phyloP scores from a whole-genome alignment of 1,140 invertebrate species.

The Lordiphosa mommai region DNA sequence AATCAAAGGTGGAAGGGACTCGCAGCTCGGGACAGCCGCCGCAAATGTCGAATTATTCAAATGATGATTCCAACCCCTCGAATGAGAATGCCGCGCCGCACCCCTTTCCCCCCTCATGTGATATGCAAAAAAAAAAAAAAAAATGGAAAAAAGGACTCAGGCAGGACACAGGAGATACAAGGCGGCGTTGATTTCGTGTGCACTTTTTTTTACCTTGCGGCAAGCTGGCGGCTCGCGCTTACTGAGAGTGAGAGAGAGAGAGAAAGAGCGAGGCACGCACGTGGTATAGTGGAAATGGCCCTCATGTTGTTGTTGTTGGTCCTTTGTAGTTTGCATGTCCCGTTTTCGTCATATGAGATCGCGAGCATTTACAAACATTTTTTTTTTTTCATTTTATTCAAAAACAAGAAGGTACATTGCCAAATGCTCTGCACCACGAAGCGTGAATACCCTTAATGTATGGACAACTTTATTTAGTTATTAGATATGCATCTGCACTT shows the following conservation, averaged over 20 bases:
- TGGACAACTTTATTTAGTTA: too few species aligned
- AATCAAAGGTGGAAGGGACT: slow-evolving; percentile 41
- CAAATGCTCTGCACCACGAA: neutral
- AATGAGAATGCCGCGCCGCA: slow-evolving; percentile 4
- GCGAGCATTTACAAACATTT: slow-evolving; percentile 57
- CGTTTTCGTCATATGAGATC: slow-evolving; percentile 75
- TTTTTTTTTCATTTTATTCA: slow-evolving; percentile 63
- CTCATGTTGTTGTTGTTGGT: slow-evolving; percentile 48
- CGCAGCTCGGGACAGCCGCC: slow-evolving; percentile 25
- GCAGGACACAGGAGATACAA: slow-evolving; percentile 55
- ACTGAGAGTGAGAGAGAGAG: neutral
- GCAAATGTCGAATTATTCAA: slow-evolving; percentile 76
- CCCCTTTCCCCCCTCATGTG: slow-evolving; percentile 30
- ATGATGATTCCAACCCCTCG: slow-evolving; percentile 71
- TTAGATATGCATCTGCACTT: too few species aligned
- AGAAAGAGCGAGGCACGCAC: neutral
- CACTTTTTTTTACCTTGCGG: slow-evolving; percentile 70
- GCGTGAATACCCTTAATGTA: neutral
- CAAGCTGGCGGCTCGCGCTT: slow-evolving; percentile 50
- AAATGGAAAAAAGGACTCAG: slow-evolving; percentile 24
- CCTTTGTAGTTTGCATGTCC: slow-evolving; percentile 76
- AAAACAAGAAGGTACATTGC: slow-evolving; percentile 33
- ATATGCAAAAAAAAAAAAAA: slow-evolving; percentile 66
- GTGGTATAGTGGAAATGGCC: slow-evolving; percentile 47
- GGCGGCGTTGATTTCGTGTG: slow-evolving; percentile 66